Base-by-base conservation (phyloP, 53 echinoderm and acorn worm genomes). In the Zoroaster sp. region DNA sequence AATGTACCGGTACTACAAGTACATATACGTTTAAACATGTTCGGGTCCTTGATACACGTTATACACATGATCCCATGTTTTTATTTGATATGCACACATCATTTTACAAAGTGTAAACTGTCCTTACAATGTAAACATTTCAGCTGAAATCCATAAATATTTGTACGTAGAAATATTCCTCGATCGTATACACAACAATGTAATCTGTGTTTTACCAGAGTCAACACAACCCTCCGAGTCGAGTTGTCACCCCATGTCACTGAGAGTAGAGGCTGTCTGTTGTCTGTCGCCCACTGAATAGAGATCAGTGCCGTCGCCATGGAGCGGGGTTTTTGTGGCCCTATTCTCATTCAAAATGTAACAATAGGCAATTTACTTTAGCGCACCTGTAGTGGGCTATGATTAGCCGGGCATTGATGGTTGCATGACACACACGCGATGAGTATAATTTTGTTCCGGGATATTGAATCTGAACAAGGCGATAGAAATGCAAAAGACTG, bases 221-320 rank as follows among this genome's bases (percentile, higher is more conserved):
- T 82, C 43, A 82, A 82, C 82, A 82, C 66, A 80, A 82, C 82
- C 67, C 69, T 42, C 66, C 82, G 13, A 67, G 33, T 13, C 30
- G 18, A 37, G 10, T 15, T 32, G 15, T 31, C 17, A 46, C 76
- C 51, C 51, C 40, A 40, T 12, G 68, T 28, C 14, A 31, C 40
- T 36, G 31, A 21, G 25, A 14, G 5, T 68, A 40, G 37, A 41
- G 28, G 31, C 82, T 40, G 11, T 82, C 67, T 68, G 67, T 82
- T 82, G 82, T 82, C 25, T 42, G 82, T 82, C n/a, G 32, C 82
- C 82, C n/a, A n/a, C n/a, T n/a, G n/a, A n/a, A n/a, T n/a, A n/a
- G n/a, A n/a, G n/a, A n/a, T n/a, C n/a, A n/a, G n/a, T n/a, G n/a
- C n/a, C n/a, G 82, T 82, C n/a, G 32, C 82, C 82, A 82, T 82